phyloP scores from a whole-genome alignment of 2,113 vertebrate genomes.

The Andinoacara biseriatus region DNA sequence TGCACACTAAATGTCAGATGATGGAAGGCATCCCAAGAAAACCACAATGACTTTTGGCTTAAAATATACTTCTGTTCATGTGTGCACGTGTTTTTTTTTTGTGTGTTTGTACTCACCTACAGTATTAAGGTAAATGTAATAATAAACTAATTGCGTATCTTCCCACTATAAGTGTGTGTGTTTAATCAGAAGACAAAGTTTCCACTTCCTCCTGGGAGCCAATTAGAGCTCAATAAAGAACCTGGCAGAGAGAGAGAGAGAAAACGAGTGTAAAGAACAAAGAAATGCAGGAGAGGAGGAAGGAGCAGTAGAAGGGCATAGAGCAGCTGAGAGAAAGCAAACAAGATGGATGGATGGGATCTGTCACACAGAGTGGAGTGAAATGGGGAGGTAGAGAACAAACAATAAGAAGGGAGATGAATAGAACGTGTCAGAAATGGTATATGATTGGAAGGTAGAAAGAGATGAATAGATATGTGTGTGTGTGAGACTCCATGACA shows the following conservation, averaged over 20 bases:
- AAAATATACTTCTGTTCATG: constrained; percentile 40
- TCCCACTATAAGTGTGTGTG: constrained; percentile 56
- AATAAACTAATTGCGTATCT: constrained; percentile 66
- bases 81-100: not conserved
- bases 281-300: constrained; percentile 23
- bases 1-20: constrained; percentile 18
- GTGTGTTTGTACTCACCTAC: constrained; percentile 26
- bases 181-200: constrained; percentile 71
- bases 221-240: constrained; percentile 76
- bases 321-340: constrained; percentile 48
- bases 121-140: constrained; percentile 45
- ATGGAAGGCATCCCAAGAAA: constrained; percentile 44
- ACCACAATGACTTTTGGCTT: constrained; percentile 27
- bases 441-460: constrained; percentile 62
- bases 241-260: constrained; percentile 46
- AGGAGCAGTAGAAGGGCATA: constrained; percentile 52
- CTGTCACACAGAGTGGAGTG: constrained; percentile 49
- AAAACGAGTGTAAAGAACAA: constrained; percentile 36
- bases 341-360: constrained; percentile 66
- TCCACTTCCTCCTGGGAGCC: constrained; percentile 72
- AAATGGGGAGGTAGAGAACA: constrained; percentile 53
- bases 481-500: not conserved
- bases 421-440: constrained; percentile 64
- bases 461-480: constrained; percentile 58
- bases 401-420: constrained; percentile 65